phyloP scores from a whole-genome alignment of 2,797 vertebrate genomes.

The Propithecus perrieri region DNA sequence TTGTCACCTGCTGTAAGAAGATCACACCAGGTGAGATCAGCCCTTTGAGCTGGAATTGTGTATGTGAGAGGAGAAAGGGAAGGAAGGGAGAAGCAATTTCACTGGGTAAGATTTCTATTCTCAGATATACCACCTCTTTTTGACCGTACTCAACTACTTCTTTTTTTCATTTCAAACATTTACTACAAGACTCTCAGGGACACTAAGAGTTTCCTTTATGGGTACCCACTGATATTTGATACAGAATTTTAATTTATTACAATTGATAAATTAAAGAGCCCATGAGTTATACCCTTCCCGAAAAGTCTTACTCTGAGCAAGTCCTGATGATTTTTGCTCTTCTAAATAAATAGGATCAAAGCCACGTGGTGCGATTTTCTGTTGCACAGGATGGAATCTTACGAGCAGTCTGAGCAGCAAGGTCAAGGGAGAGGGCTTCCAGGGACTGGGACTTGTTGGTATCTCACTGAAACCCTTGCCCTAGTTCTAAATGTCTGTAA shows the following conservation, averaged over 20 bases:
- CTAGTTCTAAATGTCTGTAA: background rate
- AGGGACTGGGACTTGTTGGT: background rate
- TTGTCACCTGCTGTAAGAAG: conserved; percentile 3
- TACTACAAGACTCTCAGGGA: background rate
- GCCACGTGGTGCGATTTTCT: background rate
- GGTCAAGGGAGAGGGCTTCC: background rate
- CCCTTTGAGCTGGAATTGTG: background rate
- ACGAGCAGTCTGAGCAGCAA: background rate
- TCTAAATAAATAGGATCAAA: background rate
- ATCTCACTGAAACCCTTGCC: background rate
- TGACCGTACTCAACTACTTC: background rate
- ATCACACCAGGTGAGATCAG: background rate
- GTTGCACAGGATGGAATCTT: background rate
- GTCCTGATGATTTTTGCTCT: background rate
- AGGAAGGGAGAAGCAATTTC: background rate
- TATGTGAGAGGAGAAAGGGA: background rate
- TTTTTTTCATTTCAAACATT: background rate
- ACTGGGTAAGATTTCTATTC: background rate
- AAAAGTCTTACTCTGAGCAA: background rate
- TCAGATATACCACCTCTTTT: background rate
- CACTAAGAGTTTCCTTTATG: background rate
- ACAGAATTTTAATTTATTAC: background rate
- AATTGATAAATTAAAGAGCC: background rate
- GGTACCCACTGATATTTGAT: background rate
- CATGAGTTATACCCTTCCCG: background rate